Conservation (phyloP, 1,140 invertebrate species). For the Magallana ariakensis region DNA sequence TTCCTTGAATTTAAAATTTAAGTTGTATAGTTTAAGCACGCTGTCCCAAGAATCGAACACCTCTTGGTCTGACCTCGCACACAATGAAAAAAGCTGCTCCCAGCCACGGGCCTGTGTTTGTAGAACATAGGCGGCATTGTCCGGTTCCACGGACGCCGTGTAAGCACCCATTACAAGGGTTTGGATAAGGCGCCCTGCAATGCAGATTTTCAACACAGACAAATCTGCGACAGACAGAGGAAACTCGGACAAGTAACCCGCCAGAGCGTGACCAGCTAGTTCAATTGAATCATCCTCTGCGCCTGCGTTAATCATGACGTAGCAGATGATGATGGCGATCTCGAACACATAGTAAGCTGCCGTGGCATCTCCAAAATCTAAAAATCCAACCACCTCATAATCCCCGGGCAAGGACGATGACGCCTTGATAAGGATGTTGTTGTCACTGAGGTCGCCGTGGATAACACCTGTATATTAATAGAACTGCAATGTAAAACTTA, state of each 20-base stretch:
- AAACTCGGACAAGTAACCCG: slow-evolving; percentile 86
- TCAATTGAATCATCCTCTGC: slow-evolving; percentile 80
- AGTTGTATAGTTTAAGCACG: background rate
- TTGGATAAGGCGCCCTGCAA: slow-evolving; percentile 88
- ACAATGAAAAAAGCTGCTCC: slow-evolving; percentile 50
- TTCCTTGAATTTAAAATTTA: background rate
- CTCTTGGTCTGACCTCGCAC: slow-evolving; percentile 52
- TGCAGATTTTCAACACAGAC: slow-evolving; percentile 85
- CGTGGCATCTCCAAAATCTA: slow-evolving; percentile 92
- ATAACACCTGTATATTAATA: slow-evolving; percentile 52
- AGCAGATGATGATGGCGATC: slow-evolving; percentile 88
- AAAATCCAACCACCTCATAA: slow-evolving; percentile 81
- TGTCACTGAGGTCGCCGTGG: slow-evolving; percentile 58
- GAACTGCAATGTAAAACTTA: no score
- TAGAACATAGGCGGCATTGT: slow-evolving; percentile 81
- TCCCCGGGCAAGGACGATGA: background rate
- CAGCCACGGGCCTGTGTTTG: slow-evolving; percentile 51
- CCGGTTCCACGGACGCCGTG: slow-evolving; percentile 85
- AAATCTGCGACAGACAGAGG: slow-evolving; percentile 84
- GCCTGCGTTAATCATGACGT: slow-evolving; percentile 87
- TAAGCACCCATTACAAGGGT: slow-evolving; percentile 90
- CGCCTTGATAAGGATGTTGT: slow-evolving; percentile 53
- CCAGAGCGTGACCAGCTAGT: slow-evolving; percentile 86
- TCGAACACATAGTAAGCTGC: slow-evolving; percentile 89
- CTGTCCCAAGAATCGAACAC: background rate